Percentiles rank a stretch among this genome's conserved stretches.
phyloP scores from a whole-genome alignment of 2,113 vertebrate genomes.

The Boulengeromyrus knoepffleri region DNA sequence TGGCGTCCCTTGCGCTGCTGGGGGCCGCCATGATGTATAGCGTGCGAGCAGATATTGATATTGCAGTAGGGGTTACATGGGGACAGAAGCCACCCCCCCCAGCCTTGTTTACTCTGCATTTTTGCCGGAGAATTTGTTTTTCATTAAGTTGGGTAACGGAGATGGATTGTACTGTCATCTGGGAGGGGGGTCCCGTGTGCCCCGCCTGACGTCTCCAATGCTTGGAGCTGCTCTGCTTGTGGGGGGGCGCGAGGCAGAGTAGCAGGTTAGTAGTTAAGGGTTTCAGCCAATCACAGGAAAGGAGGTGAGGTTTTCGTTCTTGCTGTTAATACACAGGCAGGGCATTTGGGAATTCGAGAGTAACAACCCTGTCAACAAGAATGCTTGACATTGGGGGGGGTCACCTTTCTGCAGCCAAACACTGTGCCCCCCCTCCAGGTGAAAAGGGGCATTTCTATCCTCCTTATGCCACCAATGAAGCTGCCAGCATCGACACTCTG shows the following conservation, averaged over 20 bases:
- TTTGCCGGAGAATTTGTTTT: conserved; percentile 17
- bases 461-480: neutral
- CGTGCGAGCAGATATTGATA: neutral
- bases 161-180: conserved; percentile 17
- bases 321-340: neutral
- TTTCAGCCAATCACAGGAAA: neutral
- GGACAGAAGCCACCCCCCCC: conserved; percentile 2
- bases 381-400: neutral
- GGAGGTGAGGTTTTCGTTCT: neutral
- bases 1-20: neutral
- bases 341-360: neutral
- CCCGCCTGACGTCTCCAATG: neutral
- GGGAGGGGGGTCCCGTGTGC: neutral
- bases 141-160: conserved; percentile 13
- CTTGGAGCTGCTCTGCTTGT: neutral
- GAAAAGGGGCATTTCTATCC: neutral
- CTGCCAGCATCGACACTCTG: neutral
- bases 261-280: neutral
- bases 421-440: neutral
- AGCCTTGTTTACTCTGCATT: conserved; percentile 1
- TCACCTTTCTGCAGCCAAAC: neutral
- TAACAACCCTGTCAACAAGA: neutral
- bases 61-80: neutral
- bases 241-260: neutral
- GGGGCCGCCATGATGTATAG: neutral